Percentiles rank a stretch among this genome's conserved stretches.
These are phyloP conservation scores for Frankliniella intonsa DNA, from an alignment of 2,888 invertebrate genomes.

Conservation along the genomic window DNA sequence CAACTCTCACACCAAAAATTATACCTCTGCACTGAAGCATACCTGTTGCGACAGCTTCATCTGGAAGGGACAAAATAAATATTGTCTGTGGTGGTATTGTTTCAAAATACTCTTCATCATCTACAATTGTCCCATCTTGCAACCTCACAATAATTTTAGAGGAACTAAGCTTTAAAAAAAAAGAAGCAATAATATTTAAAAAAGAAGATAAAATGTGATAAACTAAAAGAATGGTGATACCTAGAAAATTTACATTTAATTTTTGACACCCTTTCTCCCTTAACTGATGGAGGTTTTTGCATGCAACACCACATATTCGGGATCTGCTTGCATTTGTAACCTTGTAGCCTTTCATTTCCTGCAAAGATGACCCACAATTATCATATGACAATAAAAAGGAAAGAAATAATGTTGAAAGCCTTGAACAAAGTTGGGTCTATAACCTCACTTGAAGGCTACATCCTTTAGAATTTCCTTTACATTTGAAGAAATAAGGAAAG, in stretches of 20 bases:
- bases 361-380: neutral
- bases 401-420: neutral
- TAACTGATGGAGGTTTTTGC: conserved; percentile 60
- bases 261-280: conserved; percentile 65
- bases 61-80: conserved; percentile 54
- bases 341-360: conserved; percentile 64
- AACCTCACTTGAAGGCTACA: too few relatives aligned
- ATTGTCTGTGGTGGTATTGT: conserved; percentile 71
- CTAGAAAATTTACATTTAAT: conserved; percentile 49
- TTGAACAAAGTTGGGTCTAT: neutral
- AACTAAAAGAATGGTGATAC: neutral
- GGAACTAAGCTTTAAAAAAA: conserved; percentile 37
- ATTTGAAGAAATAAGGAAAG: too few relatives aligned
- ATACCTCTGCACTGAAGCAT: conserved; percentile 22
- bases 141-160: conserved; percentile 52
- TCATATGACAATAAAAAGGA: neutral
- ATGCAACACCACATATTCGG: conserved; percentile 67
- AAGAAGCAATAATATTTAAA: neutral
- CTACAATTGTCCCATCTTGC: conserved; percentile 64
- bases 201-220: neutral
- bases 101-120: conserved; percentile 70
- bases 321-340: conserved; percentile 64
- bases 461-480: too few relatives aligned
- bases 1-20: neutral
- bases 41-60: conserved; percentile 47